These are phyloP conservation scores for Ammospiza caudacuta DNA, from an alignment of 2,113 vertebrate genomes.

Conservation along the genomic window DNA sequence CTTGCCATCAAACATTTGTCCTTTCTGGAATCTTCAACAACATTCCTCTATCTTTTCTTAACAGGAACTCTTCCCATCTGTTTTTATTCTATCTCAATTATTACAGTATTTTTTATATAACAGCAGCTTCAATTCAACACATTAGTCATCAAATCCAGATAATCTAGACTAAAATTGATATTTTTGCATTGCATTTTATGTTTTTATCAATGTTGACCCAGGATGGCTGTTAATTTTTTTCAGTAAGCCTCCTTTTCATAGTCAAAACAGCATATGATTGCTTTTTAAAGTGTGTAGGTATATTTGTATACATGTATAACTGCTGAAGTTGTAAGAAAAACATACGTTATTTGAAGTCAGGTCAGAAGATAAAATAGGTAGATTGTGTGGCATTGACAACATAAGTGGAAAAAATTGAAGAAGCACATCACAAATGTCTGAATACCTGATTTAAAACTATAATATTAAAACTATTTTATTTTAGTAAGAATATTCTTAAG, in stretches of 20 bases:
- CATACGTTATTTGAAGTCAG: background rate
- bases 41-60: background rate
- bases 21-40: background rate
- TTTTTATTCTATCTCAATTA: background rate
- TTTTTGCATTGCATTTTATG: background rate
- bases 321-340: background rate
- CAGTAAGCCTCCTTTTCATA: background rate
- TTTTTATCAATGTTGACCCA: background rate
- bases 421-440: background rate
- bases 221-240: background rate
- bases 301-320: background rate
- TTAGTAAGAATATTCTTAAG: background rate
- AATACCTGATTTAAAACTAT: background rate
- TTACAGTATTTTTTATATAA: background rate
- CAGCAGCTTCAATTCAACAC: background rate
- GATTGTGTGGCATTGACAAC: background rate
- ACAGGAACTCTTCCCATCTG: background rate
- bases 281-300: background rate
- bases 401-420: background rate
- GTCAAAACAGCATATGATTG: background rate
- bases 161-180: background rate
- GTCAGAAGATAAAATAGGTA: background rate
- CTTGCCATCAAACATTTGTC: background rate
- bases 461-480: background rate
- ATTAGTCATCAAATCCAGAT: background rate